Evolutionary conservation across 2,113 vertebrate species (phyloP).

Genomic region (Progne subis): DNA sequence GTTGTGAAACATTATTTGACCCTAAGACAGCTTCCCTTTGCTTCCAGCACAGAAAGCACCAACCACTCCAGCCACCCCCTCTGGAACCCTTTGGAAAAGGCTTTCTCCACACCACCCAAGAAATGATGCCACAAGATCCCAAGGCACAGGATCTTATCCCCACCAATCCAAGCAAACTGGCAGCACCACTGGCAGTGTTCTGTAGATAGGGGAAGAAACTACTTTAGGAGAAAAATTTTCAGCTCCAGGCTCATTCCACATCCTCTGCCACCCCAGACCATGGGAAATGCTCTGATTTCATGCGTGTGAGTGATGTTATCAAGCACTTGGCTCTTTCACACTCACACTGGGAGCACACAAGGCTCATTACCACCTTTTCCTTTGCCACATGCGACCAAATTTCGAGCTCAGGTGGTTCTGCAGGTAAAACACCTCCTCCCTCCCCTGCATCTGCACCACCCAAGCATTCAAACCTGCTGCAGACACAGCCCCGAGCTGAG

Average conservation of each 20-base stretch:
- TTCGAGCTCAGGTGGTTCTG: neutral
- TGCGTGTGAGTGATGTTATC: fast-evolving
- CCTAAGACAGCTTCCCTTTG: neutral
- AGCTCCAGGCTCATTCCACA: neutral
- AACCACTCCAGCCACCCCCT: neutral
- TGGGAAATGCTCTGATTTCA: neutral
- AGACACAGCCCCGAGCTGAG: neutral
- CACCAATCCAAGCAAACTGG: neutral
- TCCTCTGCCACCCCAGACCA: neutral
- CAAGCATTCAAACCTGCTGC: neutral
- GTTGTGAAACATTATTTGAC: neutral
- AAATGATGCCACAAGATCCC: neutral
- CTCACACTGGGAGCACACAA: neutral
- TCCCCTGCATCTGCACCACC: neutral
- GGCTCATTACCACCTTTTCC: neutral
- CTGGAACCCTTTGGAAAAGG: neutral
- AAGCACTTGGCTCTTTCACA: neutral
- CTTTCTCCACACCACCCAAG: neutral
- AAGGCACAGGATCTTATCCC: neutral
- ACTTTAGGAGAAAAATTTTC: neutral
- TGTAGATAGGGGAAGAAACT: neutral
- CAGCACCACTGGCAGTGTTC: neutral
- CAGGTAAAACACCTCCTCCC: neutral
- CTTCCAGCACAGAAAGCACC: neutral
- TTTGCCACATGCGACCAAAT: neutral